phyloP scores from a whole-genome alignment of 2,113 vertebrate species.

The Heterocephalus glaber region DNA sequence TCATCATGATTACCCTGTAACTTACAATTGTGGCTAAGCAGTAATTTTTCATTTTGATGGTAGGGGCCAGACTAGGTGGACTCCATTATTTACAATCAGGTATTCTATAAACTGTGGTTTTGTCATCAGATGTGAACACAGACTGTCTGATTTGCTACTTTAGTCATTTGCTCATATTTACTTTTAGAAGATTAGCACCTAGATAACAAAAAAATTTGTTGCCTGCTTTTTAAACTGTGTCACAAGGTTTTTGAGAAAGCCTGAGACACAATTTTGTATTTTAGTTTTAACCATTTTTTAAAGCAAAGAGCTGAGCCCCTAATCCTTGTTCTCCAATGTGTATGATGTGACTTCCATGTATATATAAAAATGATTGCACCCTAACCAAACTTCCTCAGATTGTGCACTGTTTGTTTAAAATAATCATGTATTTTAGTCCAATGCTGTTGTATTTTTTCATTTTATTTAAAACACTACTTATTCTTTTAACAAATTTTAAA shows the following conservation, averaged over 20 bases:
- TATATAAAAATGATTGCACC: conserved; percentile 84
- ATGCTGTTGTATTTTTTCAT: conserved; percentile 84
- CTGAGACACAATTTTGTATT: conserved; percentile 80
- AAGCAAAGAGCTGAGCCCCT: conserved; percentile 52
- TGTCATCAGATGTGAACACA: conserved; percentile 45
- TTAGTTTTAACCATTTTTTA: conserved; percentile 66
- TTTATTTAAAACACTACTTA: conserved; percentile 88
- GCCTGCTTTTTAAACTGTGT: conserved; percentile 69
- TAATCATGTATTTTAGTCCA: conserved; percentile 85
- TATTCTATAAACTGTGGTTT: background rate
- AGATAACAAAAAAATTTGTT: conserved; percentile 53
- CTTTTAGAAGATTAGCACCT: conserved; percentile 58
- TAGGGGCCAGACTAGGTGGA: conserved; percentile 4
- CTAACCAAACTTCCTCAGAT: conserved; percentile 90
- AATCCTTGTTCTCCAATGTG: conserved; percentile 82
- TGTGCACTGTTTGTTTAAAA: conserved; percentile 92
- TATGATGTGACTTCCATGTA: conserved; percentile 88
- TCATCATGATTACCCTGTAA: conserved; percentile 18
- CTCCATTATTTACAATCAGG: background rate
- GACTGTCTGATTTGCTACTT: background rate
- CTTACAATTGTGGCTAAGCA: conserved; percentile 51
- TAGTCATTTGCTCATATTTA: background rate
- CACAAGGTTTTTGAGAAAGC: conserved; percentile 77
- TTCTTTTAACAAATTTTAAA: conserved; percentile 80
- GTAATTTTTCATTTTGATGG: conserved; percentile 30